Evolutionary conservation across 2,113 vertebrate genomes (phyloP).

Genomic region (Mus spicilegus): DNA sequence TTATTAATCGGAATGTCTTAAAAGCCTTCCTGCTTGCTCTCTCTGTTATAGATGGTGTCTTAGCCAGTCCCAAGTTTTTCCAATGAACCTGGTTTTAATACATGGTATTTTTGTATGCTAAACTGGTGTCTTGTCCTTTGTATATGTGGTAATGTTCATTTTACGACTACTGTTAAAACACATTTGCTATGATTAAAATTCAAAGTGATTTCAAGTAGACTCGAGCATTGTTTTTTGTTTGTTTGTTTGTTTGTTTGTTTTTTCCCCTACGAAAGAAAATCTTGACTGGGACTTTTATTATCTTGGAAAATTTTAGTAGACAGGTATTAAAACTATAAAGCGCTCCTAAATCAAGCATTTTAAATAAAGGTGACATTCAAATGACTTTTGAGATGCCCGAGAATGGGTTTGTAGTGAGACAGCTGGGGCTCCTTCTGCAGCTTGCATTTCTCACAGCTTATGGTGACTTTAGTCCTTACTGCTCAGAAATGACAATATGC

Average conservation of each 20-base stretch:
- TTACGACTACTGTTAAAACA: conserved; percentile 84
- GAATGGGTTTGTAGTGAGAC: background rate
- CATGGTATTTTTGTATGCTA: conserved; percentile 82
- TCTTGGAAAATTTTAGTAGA: conserved; percentile 79
- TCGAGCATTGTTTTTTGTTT: conserved; percentile 58
- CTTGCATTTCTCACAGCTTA: background rate
- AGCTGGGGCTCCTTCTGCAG: background rate
- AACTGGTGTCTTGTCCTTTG: conserved; percentile 82
- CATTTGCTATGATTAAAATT: conserved; percentile 87
- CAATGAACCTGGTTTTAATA: conserved; percentile 76
- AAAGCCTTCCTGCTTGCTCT: conserved; percentile 82
- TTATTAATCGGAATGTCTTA: conserved; percentile 83
- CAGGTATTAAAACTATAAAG: conserved; percentile 65
- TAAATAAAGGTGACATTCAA: conserved; percentile 81
- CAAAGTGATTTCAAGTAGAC: conserved; percentile 83
- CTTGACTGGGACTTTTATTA: conserved; percentile 66
- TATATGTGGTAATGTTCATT: conserved; percentile 80
- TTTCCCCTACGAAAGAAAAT: background rate
- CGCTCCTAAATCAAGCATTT: conserved; percentile 72
- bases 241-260: conserved; percentile 1
- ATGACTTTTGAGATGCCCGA: conserved; percentile 31
- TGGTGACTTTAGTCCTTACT: background rate
- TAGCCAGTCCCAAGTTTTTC: conserved; percentile 74
- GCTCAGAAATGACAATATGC: background rate
- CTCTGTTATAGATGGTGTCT: conserved; percentile 78